These are phyloP conservation scores for Shargacucullia verbasci DNA, from an alignment of 2,888 invertebrate genomes.

Conservation along the genomic window DNA sequence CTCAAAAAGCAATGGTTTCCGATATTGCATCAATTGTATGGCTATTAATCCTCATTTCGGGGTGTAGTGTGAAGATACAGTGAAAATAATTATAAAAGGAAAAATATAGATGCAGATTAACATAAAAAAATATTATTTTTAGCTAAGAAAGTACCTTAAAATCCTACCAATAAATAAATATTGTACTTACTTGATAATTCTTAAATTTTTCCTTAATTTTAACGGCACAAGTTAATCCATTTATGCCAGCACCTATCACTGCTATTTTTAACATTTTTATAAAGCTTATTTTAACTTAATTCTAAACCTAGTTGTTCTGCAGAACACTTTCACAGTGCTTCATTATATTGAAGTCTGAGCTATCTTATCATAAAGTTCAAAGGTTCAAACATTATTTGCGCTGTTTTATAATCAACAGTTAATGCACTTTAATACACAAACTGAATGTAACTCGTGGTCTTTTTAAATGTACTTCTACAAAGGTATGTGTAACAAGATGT, in stretches of 20 bases:
- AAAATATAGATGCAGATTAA: no score
- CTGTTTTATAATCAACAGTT: background rate
- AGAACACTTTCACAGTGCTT: background rate
- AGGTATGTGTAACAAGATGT: no score
- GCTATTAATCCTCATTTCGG: no score
- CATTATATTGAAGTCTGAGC: background rate
- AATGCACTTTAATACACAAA: background rate
- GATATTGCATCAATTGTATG: no score
- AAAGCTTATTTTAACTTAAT: background rate
- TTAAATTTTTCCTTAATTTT: constrained; percentile 90
- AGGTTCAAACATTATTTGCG: constrained; percentile 7
- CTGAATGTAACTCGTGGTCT: no score
- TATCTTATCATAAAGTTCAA: constrained; percentile 41
- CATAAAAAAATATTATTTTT: no score
- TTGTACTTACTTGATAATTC: constrained; percentile 72
- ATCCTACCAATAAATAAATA: background rate
- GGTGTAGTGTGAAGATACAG: no score
- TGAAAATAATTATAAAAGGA: no score
- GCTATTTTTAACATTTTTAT: constrained; percentile 81
- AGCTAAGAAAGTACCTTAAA: no score
- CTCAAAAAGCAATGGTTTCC: no score
- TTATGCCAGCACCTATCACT: constrained; percentile 93
- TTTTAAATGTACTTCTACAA: no score
- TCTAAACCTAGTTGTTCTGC: background rate
- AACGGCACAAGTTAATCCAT: constrained; percentile 92